Evolutionary conservation across 2,888 invertebrate species (phyloP).

Genomic region (Meteorus colon): DNA sequence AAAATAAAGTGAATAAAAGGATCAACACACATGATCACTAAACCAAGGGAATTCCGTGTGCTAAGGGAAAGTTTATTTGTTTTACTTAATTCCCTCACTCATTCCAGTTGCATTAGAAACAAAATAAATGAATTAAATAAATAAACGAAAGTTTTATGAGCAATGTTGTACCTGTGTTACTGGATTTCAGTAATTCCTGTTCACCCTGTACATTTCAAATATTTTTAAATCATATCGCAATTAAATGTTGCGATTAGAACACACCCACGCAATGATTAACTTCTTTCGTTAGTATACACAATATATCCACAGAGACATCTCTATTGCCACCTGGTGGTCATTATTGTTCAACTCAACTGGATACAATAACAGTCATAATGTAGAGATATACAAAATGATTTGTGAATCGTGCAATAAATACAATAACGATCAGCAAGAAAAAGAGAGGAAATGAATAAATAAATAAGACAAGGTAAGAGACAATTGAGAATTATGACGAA

Average conservation of each 20-base stretch:
- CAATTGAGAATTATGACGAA: conserved; percentile 11
- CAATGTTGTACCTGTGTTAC: too few relatives aligned
- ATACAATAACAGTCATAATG: conserved; percentile 1
- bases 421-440: not conserved
- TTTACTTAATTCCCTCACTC: not conserved
- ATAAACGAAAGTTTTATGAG: not conserved
- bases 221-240: conserved; percentile 5
- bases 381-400: not conserved
- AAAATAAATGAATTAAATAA: not conserved
- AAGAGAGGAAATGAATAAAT: not conserved
- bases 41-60: too few relatives aligned
- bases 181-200: too few relatives aligned
- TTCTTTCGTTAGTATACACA: not conserved
- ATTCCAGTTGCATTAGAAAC: not conserved
- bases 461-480: not conserved
- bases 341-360: conserved; percentile 4
- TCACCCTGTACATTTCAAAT: not conserved
- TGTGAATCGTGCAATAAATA: not conserved
- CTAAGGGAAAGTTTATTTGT: too few relatives aligned
- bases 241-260: conserved; percentile 9
- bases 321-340: conserved; percentile 10
- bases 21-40: not conserved
- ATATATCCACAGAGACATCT: conserved; percentile 1
- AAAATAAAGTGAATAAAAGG: not conserved
- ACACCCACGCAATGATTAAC: not conserved